Conservation (phyloP, 2,797 vertebrate species). For the Halcyon leucocephala region DNA sequence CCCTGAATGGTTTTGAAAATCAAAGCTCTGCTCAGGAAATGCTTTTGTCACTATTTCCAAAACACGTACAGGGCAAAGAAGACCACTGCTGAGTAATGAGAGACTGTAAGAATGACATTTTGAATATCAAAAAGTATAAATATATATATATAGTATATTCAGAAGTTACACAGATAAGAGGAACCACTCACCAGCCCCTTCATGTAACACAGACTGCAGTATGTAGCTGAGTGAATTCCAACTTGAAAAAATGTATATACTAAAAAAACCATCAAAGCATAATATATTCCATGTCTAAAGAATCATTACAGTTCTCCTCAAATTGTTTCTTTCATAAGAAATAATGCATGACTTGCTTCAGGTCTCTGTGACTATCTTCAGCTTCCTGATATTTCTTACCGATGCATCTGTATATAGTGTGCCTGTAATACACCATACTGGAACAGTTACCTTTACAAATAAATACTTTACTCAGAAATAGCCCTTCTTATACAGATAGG, state of each 20-base stretch:
- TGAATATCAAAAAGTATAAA: background rate
- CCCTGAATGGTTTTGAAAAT: background rate
- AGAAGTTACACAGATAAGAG: background rate
- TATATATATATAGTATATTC: background rate
- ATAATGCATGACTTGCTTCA: background rate
- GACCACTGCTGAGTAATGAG: background rate
- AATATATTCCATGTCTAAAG: background rate
- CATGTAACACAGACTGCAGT: background rate
- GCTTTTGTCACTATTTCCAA: background rate
- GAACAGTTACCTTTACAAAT: background rate
- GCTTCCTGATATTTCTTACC: background rate
- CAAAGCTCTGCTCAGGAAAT: background rate
- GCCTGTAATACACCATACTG: background rate
- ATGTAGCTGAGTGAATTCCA: background rate
- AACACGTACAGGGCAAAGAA: background rate
- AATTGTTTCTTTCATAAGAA: background rate
- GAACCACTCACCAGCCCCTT: background rate
- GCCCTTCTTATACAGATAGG: background rate
- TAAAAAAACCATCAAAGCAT: background rate
- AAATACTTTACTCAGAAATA: slow-evolving; percentile 2
- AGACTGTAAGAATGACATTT: background rate
- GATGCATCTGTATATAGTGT: too few species aligned
- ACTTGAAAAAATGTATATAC: background rate
- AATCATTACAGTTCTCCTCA: background rate
- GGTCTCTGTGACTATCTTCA: background rate